Conservation (phyloP, 2,113 vertebrate genomes). For the Chamaetylas fuelleborni region DNA sequence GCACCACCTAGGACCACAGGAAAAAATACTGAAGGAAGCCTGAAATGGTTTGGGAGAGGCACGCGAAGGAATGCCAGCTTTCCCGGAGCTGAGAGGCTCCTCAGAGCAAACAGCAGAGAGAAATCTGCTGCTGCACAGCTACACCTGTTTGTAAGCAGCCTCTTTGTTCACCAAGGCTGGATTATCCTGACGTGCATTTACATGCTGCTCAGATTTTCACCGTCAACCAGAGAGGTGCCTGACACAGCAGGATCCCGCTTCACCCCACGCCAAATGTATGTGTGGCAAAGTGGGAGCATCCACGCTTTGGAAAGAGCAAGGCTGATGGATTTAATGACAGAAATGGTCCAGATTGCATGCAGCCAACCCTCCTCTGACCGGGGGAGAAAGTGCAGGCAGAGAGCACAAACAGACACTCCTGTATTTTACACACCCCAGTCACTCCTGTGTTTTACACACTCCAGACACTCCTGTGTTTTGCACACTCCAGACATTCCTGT, state of each 20-base stretch:
- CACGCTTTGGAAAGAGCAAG: not conserved
- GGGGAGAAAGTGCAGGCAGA: not conserved
- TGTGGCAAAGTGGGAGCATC: not conserved
- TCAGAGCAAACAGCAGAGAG: not conserved
- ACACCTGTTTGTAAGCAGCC: constrained; percentile 35
- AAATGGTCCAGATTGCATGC: fast-evolving
- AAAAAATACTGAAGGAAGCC: not conserved
- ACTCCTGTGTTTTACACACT: no score
- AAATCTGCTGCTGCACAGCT: not conserved
- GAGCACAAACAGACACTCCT: not conserved
- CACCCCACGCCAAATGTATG: fast-evolving
- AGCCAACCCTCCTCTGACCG: not conserved
- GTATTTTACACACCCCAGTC: not conserved
- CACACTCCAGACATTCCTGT: no score
- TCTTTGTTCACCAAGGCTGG: constrained; percentile 4
- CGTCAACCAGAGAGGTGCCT: not conserved
- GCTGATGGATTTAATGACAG: not conserved
- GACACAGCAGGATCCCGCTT: not conserved
- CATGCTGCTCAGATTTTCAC: not conserved
- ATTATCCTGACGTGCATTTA: not conserved
- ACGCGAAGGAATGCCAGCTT: fast-evolving
- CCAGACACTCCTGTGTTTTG: no score
- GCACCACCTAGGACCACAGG: not conserved
- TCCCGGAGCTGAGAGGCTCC: not conserved
- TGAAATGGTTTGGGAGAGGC: not conserved